These are phyloP conservation scores for Umimayanthus kanabou DNA, from an alignment of 92 coral and sea anemone species.

Conservation along the genomic window DNA sequence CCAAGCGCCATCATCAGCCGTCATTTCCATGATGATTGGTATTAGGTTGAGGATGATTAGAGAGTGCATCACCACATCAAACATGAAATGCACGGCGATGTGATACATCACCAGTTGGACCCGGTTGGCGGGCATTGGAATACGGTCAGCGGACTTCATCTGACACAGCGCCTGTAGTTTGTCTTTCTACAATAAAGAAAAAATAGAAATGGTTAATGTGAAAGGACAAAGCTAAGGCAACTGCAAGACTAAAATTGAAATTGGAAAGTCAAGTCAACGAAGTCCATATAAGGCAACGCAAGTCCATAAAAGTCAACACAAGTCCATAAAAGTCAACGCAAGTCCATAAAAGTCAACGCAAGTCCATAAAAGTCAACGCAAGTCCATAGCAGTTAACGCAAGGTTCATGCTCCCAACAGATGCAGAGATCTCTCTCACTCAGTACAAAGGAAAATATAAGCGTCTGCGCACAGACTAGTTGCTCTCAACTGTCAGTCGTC, in stretches of 20 bases:
- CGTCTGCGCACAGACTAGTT: too few species aligned
- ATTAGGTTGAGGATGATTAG: slow-evolving; percentile 84
- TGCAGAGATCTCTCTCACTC: too few species aligned
- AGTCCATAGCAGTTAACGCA: too few species aligned
- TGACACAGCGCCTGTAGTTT: slow-evolving; percentile 85
- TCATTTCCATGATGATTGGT: slow-evolving; percentile 86
- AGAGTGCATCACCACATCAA: slow-evolving; percentile 82
- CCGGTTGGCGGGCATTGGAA: slow-evolving; percentile 65
- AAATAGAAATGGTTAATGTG: not conserved
- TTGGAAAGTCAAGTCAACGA: too few species aligned
- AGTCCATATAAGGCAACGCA: too few species aligned
- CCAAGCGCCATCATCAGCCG: slow-evolving; percentile 83
- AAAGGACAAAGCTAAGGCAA: not conserved
- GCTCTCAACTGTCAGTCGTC: too few species aligned
- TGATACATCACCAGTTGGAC: slow-evolving; percentile 72
- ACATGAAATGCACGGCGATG: slow-evolving; percentile 81
- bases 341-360: too few species aligned
- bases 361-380: too few species aligned
- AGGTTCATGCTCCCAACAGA: too few species aligned
- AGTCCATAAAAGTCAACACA: too few species aligned
- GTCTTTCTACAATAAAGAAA: slow-evolving; percentile 64
- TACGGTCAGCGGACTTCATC: slow-evolving; percentile 69
- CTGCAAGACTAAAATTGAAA: not conserved
- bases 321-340: too few species aligned
- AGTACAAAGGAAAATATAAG: too few species aligned